A percentile compares a stretch with the other conserved stretches of the same genome.
Conservation (phyloP, 2,113 vertebrate species). For the Psophia crepitans region DNA sequence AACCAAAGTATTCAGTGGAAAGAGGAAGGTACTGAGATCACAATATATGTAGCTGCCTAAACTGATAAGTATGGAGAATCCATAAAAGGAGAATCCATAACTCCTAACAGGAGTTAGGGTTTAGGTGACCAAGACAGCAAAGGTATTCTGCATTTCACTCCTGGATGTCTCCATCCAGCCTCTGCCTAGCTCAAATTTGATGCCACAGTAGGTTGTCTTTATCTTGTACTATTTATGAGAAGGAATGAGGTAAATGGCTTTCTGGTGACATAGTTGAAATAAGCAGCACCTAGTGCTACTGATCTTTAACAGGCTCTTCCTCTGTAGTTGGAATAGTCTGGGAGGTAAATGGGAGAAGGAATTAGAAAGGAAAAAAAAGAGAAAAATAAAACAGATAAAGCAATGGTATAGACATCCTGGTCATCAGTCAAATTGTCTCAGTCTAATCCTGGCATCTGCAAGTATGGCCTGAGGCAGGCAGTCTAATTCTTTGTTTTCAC, state of each 20-base stretch:
- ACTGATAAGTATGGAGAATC: background rate
- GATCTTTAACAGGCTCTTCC: background rate
- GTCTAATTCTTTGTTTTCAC: background rate
- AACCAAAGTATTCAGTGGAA: background rate
- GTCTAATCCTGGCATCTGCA: background rate
- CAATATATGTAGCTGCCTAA: background rate
- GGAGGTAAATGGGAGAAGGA: background rate
- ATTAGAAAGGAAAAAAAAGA: background rate
- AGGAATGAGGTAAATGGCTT: background rate
- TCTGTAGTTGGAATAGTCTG: background rate
- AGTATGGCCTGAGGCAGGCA: background rate
- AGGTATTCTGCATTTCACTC: background rate
- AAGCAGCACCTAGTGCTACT: background rate
- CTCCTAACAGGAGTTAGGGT: no score
- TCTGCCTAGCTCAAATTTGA: background rate
- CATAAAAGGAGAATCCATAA: no score
- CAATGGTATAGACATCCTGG: rapidly evolving
- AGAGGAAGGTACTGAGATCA: background rate
- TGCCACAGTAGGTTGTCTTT: background rate
- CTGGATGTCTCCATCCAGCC: background rate
- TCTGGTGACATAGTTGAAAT: background rate
- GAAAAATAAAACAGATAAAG: background rate
- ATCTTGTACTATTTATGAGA: background rate
- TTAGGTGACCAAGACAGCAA: background rate
- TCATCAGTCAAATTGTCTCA: background rate